Evolutionary conservation across 2,797 vertebrate species (phyloP).

Genomic region (Pseudomugil tenellus): DNA sequence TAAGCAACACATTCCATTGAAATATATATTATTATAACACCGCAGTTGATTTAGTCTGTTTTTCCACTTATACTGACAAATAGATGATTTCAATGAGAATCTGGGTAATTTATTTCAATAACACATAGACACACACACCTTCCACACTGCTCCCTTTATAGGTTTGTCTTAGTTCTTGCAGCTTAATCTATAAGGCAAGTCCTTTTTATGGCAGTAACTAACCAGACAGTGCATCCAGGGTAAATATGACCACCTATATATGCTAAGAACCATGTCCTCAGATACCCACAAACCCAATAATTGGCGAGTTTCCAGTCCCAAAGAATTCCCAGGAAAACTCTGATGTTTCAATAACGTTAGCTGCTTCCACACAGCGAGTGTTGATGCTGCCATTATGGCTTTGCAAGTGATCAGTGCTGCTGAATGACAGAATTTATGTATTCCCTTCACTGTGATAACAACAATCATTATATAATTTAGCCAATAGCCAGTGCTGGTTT

Average conservation of each 20-base stretch:
- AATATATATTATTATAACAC: too few species aligned
- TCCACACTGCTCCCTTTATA: conserved; percentile 43
- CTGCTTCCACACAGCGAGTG: conserved; percentile 9
- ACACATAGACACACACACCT: conserved; percentile 36
- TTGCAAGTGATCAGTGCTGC: neutral
- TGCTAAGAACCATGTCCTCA: conserved; percentile 63
- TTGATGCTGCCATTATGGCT: conserved; percentile 11
- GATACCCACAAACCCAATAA: conserved; percentile 46
- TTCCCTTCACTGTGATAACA: conserved; percentile 13
- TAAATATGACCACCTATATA: conserved; percentile 71
- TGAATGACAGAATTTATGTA: conserved; percentile 26
- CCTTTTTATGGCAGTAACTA: conserved; percentile 54
- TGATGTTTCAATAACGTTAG: conserved; percentile 51
- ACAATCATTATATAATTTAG: conserved; percentile 15
- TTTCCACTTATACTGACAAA: neutral
- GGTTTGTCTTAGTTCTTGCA: conserved; percentile 52
- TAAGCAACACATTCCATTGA: too few species aligned
- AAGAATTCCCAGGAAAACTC: conserved; percentile 32
- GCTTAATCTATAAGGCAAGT: conserved; percentile 45
- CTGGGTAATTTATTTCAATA: conserved; percentile 22
- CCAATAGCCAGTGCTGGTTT: conserved; percentile 1
- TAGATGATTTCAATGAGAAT: neutral
- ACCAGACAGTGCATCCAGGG: conserved; percentile 49
- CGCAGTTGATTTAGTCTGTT: too few species aligned
- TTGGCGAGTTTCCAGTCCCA: conserved; percentile 53